These are phyloP conservation scores for Ctenopoma kingsleyae DNA, from an alignment of 2,797 vertebrate species.

Conservation along the genomic window DNA sequence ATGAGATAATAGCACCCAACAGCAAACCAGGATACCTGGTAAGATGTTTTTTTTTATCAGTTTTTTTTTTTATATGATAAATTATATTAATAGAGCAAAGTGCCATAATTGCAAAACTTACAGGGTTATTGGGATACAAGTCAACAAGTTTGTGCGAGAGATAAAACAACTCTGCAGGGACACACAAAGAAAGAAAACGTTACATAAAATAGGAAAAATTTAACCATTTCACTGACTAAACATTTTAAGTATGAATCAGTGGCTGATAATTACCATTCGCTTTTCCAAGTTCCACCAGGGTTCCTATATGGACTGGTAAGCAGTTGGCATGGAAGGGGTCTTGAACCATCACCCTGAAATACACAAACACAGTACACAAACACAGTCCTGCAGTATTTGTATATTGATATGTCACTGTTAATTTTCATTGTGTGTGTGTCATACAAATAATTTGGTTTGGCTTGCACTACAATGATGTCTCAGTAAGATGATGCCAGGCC, in stretches of 20 bases:
- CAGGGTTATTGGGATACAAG: slow-evolving; percentile 98
- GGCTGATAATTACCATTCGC: slow-evolving; percentile 89
- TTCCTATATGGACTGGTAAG: slow-evolving; percentile 98
- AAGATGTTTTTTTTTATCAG: slow-evolving; percentile 12
- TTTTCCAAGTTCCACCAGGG: slow-evolving; percentile 97
- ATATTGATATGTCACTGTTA: not conserved
- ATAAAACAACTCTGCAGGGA: slow-evolving; percentile 93
- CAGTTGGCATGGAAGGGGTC: slow-evolving; percentile 98
- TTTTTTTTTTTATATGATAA: not conserved
- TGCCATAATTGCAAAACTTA: slow-evolving; percentile 79
- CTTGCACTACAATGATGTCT: not conserved
- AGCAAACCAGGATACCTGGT: slow-evolving; percentile 93
- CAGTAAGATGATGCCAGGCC: not conserved
- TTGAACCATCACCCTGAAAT: slow-evolving; percentile 96
- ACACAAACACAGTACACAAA: slow-evolving; percentile 25
- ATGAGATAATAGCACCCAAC: slow-evolving; percentile 99
- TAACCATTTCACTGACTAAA: not conserved
- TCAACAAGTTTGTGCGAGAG: slow-evolving; percentile 99
- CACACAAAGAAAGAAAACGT: not conserved
- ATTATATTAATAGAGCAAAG: not conserved
- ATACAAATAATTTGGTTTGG: slow-evolving; percentile 2
- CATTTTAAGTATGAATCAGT: not conserved
- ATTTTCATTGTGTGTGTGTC: not conserved
- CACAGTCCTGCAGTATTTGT: not conserved
- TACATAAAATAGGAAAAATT: not conserved